Conservation (phyloP, 2,113 vertebrate genomes). For the Apaloderma vittatum region DNA sequence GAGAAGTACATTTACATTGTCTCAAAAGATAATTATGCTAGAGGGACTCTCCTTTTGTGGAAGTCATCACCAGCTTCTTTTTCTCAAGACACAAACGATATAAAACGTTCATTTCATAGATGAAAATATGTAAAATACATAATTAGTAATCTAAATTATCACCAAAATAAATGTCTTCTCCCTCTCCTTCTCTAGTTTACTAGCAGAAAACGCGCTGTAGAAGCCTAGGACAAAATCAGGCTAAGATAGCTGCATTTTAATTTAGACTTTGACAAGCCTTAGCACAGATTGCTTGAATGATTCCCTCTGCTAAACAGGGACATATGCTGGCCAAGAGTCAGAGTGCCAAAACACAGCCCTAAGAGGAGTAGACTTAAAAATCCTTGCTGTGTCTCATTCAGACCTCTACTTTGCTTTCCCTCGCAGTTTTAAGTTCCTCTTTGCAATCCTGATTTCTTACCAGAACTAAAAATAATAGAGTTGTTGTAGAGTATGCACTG, state of each 20-base stretch:
- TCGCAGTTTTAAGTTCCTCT: neutral
- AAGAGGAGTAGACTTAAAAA: neutral
- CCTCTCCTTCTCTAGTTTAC: neutral
- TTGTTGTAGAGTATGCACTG: neutral
- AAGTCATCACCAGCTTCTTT: neutral
- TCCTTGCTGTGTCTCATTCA: neutral
- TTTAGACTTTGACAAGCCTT: conserved; percentile 15
- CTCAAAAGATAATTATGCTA: neutral
- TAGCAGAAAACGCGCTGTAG: neutral
- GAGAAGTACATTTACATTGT: neutral
- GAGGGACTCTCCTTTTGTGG: neutral
- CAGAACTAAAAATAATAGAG: neutral
- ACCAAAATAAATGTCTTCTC: neutral
- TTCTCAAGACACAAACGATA: neutral
- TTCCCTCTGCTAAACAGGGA: conserved; percentile 54
- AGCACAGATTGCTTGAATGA: conserved; percentile 30
- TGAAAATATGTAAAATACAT: neutral
- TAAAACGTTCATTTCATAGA: neutral
- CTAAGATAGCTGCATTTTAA: conserved; percentile 10
- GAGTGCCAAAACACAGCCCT: conserved; percentile 22
- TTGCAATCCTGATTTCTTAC: neutral
- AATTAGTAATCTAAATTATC: neutral
- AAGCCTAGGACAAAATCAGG: neutral
- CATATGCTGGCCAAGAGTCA: conserved; percentile 51
- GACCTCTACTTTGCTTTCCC: neutral